Evolutionary conservation across 2,797 vertebrate genomes (phyloP).

Genomic region (Champsocephalus gunnari): DNA sequence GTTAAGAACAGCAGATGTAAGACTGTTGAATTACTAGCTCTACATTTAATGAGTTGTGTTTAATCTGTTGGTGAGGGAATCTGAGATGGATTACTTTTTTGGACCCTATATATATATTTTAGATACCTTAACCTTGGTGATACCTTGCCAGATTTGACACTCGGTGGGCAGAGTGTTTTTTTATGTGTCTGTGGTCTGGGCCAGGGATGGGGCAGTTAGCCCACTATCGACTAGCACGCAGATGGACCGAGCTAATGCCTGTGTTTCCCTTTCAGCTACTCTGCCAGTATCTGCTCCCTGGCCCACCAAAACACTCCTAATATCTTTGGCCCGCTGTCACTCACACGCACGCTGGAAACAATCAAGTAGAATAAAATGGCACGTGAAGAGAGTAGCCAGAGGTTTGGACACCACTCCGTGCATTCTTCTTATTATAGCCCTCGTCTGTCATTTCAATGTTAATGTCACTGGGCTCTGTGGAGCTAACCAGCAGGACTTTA

Average conservation of each 20-base stretch:
- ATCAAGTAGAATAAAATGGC: constrained; percentile 76
- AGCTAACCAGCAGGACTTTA: constrained; percentile 52
- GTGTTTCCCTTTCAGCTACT: constrained; percentile 72
- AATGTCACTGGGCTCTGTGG: constrained; percentile 62
- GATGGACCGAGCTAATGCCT: constrained; percentile 67
- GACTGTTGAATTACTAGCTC: constrained; percentile 19
- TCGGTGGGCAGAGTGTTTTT: constrained; percentile 10
- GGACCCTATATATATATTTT: constrained; percentile 2
- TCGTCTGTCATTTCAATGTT: constrained; percentile 78
- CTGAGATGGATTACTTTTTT: background rate
- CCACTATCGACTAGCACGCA: constrained; percentile 68
- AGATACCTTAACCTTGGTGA: constrained; percentile 2
- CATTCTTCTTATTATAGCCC: constrained; percentile 72
- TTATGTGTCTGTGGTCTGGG: constrained; percentile 37
- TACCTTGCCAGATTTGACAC: constrained; percentile 37
- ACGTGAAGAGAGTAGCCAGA: constrained; percentile 77
- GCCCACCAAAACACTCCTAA: constrained; percentile 64
- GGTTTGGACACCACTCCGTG: constrained; percentile 62
- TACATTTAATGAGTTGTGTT: constrained; percentile 7
- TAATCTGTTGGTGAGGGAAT: background rate
- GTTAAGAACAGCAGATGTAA: constrained; percentile 15
- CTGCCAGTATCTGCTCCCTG: constrained; percentile 75
- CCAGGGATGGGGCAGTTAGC: constrained; percentile 41
- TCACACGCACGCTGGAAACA: constrained; percentile 82
- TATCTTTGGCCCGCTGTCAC: constrained; percentile 76